phyloP scores from a whole-genome alignment of 2,888 invertebrate species.

The Andrena camellia region DNA sequence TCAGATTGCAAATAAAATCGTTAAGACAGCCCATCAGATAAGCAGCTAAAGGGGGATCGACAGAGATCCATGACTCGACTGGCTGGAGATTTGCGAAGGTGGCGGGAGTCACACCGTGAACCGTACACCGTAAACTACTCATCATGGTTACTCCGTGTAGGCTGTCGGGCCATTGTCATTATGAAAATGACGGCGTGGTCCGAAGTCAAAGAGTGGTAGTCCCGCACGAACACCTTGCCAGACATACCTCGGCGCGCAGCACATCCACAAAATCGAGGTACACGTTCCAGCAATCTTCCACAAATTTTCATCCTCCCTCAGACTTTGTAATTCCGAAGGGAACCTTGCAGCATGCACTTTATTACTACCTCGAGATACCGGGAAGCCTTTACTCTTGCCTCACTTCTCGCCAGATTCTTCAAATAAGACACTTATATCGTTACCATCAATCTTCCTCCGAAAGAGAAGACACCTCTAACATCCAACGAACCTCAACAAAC shows the following conservation, averaged over 20 bases:
- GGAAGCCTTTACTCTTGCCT: neutral
- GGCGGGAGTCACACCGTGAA: conserved; percentile 68
- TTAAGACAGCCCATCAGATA: conserved; percentile 13
- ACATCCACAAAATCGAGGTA: conserved; percentile 19
- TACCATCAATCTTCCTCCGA: too few species aligned
- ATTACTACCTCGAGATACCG: neutral
- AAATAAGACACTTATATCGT: too few species aligned
- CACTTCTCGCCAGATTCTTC: neutral
- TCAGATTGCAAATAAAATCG: conserved; percentile 17
- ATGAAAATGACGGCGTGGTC: conserved; percentile 75
- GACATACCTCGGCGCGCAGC: conserved; percentile 13
- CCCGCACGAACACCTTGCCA: conserved; percentile 57
- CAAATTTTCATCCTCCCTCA: neutral
- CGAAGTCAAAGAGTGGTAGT: conserved; percentile 65
- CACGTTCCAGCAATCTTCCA: conserved; percentile 9
- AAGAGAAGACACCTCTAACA: too few species aligned
- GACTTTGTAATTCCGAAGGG: neutral
- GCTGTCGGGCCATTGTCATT: conserved; percentile 74
- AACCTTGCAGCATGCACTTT: neutral
- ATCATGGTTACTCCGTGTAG: conserved; percentile 71
- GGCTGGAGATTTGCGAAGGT: conserved; percentile 74
- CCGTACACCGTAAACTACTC: conserved; percentile 73
- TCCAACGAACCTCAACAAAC: too few species aligned
- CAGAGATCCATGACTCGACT: conserved; percentile 49
- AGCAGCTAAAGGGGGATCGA: conserved; percentile 20